A percentile compares a stretch with the other conserved stretches of the same genome.
Conservation (phyloP, 2,888 invertebrate genomes). For the Drosophila formosana region DNA sequence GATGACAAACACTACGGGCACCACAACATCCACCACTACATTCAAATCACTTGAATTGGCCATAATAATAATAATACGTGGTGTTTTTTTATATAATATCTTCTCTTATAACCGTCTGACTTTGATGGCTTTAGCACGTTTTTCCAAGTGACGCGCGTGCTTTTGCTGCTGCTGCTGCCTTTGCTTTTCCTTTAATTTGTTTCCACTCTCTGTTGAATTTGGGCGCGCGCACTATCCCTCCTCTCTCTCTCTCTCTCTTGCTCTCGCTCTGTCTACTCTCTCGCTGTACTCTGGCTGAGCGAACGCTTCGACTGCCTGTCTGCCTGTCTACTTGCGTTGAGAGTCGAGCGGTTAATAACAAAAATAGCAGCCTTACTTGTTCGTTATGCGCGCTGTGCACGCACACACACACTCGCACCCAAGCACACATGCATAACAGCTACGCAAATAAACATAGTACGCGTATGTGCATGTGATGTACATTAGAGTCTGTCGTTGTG, state of each 20-base stretch:
- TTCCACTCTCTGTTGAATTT: slow-evolving; percentile 18
- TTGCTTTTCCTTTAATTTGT: slow-evolving; percentile 69
- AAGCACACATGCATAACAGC: slow-evolving; percentile 5
- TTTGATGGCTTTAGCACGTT: slow-evolving; percentile 60
- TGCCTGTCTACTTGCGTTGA: slow-evolving; percentile 58
- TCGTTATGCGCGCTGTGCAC: slow-evolving; percentile 14
- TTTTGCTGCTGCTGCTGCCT: slow-evolving; percentile 10
- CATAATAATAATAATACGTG: slow-evolving; percentile 36
- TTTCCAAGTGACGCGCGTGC: slow-evolving; percentile 63
- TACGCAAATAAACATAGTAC: slow-evolving; percentile 9
- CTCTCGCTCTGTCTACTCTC: slow-evolving; percentile 4
- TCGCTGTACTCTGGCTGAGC: neutral
- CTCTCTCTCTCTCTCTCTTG: slow-evolving; percentile 14
- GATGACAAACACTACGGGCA: slow-evolving; percentile 66
- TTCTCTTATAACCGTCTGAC: slow-evolving; percentile 8
- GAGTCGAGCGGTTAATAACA: slow-evolving; percentile 60
- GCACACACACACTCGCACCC: slow-evolving; percentile 26
- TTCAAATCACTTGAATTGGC: slow-evolving; percentile 58
- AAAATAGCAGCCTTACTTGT: slow-evolving; percentile 50
- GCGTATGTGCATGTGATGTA: neutral
- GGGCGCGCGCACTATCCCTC: slow-evolving; percentile 29
- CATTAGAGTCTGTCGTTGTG: slow-evolving; percentile 10
- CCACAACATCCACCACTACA: slow-evolving; percentile 66
- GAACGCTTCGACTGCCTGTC: slow-evolving; percentile 38
- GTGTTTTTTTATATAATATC: slow-evolving; percentile 39